Conservation (phyloP, 1,140 invertebrate genomes). For the Elymnias hypermnestra region DNA sequence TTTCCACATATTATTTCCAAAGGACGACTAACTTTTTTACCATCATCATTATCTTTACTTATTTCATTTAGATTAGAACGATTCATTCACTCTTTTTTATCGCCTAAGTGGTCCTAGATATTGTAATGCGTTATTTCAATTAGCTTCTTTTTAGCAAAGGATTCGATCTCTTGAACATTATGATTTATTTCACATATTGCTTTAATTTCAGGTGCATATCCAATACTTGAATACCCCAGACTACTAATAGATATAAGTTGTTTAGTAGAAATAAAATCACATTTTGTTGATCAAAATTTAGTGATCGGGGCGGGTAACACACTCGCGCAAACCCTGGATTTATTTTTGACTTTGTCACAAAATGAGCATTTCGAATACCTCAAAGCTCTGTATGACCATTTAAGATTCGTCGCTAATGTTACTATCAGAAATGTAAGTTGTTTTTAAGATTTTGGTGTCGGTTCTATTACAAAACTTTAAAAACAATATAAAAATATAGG, state of each 20-base stretch:
- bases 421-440: conserved; percentile 80
- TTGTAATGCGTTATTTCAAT: too few relatives aligned
- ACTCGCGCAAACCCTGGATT: conserved; percentile 78
- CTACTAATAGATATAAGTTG: conserved; percentile 84
- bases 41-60: too few relatives aligned
- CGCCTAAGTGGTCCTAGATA: too few relatives aligned
- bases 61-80: too few relatives aligned
- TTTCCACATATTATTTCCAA: too few relatives aligned
- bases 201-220: conserved; percentile 80
- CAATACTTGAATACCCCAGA: conserved; percentile 77
- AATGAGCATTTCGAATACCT: conserved; percentile 60
- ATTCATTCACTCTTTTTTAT: too few relatives aligned
- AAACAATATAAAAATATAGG: too few relatives aligned
- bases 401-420: conserved; percentile 82
- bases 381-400: conserved; percentile 64
- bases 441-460: conserved; percentile 75
- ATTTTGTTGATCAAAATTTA: conserved; percentile 70
- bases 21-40: too few relatives aligned
- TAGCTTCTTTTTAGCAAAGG: too few relatives aligned
- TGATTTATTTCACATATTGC: too few relatives aligned
- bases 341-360: conserved; percentile 75
- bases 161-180: too few relatives aligned
- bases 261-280: conserved; percentile 78
- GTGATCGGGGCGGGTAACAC: conserved; percentile 79
- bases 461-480: too few relatives aligned